These are phyloP conservation scores for Drosophila gaucha DNA, from an alignment of 2,888 invertebrate species.

Conservation along the genomic window DNA sequence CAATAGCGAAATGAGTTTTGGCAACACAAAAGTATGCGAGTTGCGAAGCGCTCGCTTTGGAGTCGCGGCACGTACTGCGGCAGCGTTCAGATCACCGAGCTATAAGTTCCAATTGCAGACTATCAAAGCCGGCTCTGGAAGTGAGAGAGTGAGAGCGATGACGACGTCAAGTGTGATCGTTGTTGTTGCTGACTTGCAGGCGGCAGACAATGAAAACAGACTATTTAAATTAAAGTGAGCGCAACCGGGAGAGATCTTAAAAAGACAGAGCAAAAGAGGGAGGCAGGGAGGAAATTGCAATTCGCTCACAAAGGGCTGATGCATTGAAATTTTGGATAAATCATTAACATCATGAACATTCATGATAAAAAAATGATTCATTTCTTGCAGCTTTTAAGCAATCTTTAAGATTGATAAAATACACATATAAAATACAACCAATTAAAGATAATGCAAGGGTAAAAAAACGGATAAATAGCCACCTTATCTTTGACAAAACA, in stretches of 20 bases:
- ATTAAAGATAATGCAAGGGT: constrained; percentile 48
- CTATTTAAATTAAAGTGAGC: constrained; percentile 62
- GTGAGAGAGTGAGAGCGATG: constrained; percentile 5
- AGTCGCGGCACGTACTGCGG: constrained; percentile 64
- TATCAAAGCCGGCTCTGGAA: constrained; percentile 35
- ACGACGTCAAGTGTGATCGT: constrained; percentile 13
- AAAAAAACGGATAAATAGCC: constrained; percentile 24
- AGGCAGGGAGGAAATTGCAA: not conserved
- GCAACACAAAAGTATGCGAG: too few species aligned
- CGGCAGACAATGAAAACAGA: constrained; percentile 30
- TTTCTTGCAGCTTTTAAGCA: not conserved
- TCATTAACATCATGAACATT: constrained; percentile 17
- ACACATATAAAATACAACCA: constrained; percentile 24
- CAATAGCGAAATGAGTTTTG: constrained; percentile 14
- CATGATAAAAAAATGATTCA: constrained; percentile 41
- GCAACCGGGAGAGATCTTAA: constrained; percentile 47
- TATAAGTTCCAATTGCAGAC: constrained; percentile 48
- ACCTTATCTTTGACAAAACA: constrained; percentile 49
- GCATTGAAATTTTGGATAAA: constrained; percentile 30
- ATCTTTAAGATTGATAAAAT: constrained; percentile 9
- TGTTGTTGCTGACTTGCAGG: constrained; percentile 25
- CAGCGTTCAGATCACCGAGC: constrained; percentile 27
- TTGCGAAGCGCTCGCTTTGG: constrained; percentile 45
- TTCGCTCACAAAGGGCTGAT: constrained; percentile 15
- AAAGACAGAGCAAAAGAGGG: not conserved